phyloP scores from a whole-genome alignment of 2,113 vertebrate species.

The Scophthalmus maximus region DNA sequence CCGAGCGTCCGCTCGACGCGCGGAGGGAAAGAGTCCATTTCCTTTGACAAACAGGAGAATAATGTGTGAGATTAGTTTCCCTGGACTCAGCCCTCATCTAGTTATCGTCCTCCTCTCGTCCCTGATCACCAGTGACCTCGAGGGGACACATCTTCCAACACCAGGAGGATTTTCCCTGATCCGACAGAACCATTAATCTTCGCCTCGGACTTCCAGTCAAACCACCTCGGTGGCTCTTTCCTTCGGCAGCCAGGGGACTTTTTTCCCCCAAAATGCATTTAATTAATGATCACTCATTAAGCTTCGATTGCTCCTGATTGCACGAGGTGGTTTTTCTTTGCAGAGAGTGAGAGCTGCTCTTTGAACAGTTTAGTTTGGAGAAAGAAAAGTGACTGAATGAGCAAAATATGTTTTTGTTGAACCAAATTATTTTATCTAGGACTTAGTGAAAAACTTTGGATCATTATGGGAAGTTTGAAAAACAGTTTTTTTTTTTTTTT shows the following conservation, averaged over 20 bases:
- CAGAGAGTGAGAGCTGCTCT: constrained; percentile 4
- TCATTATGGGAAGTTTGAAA: neutral
- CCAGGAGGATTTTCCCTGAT: constrained; percentile 44
- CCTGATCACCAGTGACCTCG: constrained; percentile 54
- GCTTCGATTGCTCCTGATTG: constrained; percentile 27
- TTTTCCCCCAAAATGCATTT: constrained; percentile 20
- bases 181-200: constrained; percentile 63
- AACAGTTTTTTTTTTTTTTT: too few species aligned
- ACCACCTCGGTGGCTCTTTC: constrained; percentile 30
- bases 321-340: neutral
- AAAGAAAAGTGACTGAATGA: too few species aligned
- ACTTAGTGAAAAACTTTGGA: neutral
- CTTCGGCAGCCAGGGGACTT: constrained; percentile 12
- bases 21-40: neutral
- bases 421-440: neutral
- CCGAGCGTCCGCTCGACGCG: neutral
- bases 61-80: constrained; percentile 18
- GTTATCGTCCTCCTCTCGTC: neutral
- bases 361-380: too few species aligned
- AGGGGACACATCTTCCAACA: constrained; percentile 36
- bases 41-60: neutral
- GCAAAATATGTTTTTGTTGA: neutral
- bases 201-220: constrained; percentile 35
- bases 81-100: constrained; percentile 23
- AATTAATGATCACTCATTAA: constrained; percentile 49